A percentile compares a stretch with the other conserved stretches of the same genome.
phyloP scores from a whole-genome alignment of 2,797 vertebrate genomes.

The Aplochiton taeniatus region DNA sequence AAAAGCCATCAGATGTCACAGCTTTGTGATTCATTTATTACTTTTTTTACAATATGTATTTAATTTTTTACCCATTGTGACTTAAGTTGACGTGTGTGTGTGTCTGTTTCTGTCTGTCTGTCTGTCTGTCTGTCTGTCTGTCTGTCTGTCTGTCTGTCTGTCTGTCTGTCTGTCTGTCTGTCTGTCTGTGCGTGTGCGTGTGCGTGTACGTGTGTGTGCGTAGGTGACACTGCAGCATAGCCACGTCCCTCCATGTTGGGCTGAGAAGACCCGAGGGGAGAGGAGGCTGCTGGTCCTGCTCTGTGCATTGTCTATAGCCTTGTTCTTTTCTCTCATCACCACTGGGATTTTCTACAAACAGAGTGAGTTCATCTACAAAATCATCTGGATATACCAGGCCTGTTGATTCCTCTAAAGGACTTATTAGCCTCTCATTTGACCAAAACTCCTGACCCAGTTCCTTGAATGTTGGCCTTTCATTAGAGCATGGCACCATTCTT shows the following conservation, averaged over 20 bases:
- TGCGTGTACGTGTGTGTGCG: conserved; percentile 13
- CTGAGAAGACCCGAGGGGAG: conserved; percentile 74
- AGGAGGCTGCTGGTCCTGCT: conserved; percentile 78
- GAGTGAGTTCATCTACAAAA: conserved; percentile 77
- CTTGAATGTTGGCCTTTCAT: too few relatives aligned
- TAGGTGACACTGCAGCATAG: conserved; percentile 82
- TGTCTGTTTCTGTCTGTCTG: conserved; percentile 1
- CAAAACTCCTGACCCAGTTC: too few relatives aligned
- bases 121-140: background rate
- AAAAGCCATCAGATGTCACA: too few relatives aligned
- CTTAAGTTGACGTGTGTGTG: too few relatives aligned
- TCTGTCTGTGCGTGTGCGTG: conserved; percentile 18
- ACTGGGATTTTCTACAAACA: conserved; percentile 83
- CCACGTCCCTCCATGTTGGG: conserved; percentile 77
- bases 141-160: background rate
- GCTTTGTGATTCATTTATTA: too few relatives aligned
- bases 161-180: background rate
- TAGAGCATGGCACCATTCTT: too few relatives aligned
- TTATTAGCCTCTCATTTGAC: background rate
- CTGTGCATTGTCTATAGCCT: conserved; percentile 64
- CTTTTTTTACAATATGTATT: too few relatives aligned
- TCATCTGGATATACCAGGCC: background rate
- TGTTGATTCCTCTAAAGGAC: background rate
- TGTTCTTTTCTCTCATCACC: conserved; percentile 78
- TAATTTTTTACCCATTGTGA: too few relatives aligned